Conservation (phyloP, 2,888 invertebrate genomes). For the Agrochola circellaris region DNA sequence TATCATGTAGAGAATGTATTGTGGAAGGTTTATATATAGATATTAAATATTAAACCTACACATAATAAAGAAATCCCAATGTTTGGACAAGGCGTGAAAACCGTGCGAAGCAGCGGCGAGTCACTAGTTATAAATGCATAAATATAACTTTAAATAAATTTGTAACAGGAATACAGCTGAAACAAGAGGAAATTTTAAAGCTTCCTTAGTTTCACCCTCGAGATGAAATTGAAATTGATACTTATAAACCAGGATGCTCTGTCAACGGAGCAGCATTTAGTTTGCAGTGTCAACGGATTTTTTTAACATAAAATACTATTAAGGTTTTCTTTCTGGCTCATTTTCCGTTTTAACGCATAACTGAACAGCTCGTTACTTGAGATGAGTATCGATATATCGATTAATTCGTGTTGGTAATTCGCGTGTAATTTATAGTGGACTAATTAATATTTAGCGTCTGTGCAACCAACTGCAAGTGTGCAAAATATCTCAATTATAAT, state of each 20-base stretch:
- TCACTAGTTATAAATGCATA: neutral
- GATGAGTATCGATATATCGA: neutral
- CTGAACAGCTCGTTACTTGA: neutral
- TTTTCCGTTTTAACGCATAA: constrained; percentile 22
- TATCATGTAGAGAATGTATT: neutral
- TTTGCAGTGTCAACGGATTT: constrained; percentile 38
- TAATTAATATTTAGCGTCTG: constrained; percentile 2
- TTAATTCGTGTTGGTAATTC: neutral
- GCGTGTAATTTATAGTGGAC: neutral
- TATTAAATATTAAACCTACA: too few species aligned
- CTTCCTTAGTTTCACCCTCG: constrained; percentile 34
- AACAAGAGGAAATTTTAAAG: constrained; percentile 21
- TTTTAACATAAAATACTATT: constrained; percentile 40
- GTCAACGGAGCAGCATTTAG: constrained; percentile 48
- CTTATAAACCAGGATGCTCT: constrained; percentile 59
- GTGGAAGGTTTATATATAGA: too few species aligned
- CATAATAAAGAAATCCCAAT: neutral
- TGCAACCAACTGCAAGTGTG: neutral
- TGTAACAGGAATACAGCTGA: constrained; percentile 24
- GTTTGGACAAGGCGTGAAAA: too few species aligned
- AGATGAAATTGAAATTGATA: constrained; percentile 57
- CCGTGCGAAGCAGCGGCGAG: neutral
- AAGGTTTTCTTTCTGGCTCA: constrained; percentile 30
- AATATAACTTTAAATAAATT: constrained; percentile 7
- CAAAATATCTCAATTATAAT: neutral